Evolutionary conservation across 2,797 vertebrate genomes (phyloP), one percentile per base, ranked within the genome.

Genomic region (Fundulus diaphanus): DNA sequence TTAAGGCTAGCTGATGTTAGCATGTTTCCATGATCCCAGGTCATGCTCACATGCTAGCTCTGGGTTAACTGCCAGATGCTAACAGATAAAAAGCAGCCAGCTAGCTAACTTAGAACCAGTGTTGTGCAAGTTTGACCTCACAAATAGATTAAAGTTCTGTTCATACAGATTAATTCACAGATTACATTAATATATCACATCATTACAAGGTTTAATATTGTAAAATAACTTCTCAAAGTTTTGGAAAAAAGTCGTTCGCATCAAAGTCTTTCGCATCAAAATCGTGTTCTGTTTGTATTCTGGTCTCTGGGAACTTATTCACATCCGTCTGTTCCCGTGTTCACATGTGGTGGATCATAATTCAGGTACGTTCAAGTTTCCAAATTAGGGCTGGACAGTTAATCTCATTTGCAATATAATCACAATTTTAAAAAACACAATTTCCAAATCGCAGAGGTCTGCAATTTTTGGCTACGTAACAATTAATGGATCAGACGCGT

Each of bases 41-140:
- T 24, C 33, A 74, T 65, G 31, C 42, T 46, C 68, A 16, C 29
- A 18, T 20, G 56, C 31, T 59, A 33, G 29, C 46, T 18, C 40
- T n/a, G 61, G 7, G 15, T 5, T 46, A 18, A 13, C 63, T 68
- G 57, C 56, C 24, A n/a, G n/a, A 46, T 69, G 76, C 44, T 73
- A 68, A 49, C 63, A 9, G 11, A 31, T 0, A 6, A 70, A 63
- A 33, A 51, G 1, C 9, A 24, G 13, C 37, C 9, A 52, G 67
- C n/a, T 7, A 49, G 33, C 15, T 59, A 3, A 20, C 16, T 27
- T 31, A 9, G 12, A 48, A 22, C 15, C 44, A 20, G 27, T 33
- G 66, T 29, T 68, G 16, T 31, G 49, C 35, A 29, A 3, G 42
- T 33, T 63, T 40, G 29, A 3, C 6, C 29, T 33, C 16, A 33